Percentiles rank a stretch among this genome's conserved stretches.
These are phyloP conservation scores for Lithodes maja DNA, from an alignment of 2,888 invertebrate genomes.

Conservation along the genomic window DNA sequence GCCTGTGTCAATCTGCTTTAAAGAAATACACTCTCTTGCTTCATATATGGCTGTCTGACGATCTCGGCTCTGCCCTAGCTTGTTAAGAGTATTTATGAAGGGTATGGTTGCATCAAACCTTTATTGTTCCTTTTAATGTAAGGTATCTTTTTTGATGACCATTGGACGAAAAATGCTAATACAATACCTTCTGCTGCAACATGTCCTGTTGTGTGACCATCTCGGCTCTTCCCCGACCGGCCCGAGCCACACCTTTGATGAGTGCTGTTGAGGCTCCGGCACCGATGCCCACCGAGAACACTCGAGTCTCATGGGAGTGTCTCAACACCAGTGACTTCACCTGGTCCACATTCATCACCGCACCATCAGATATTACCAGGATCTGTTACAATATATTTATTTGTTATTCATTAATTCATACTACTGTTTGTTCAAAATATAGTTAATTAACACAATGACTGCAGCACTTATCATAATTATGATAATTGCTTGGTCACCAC, in stretches of 20 bases:
- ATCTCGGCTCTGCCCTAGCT: not conserved
- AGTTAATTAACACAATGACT: too few relatives aligned
- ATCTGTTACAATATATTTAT: slow-evolving; percentile 62
- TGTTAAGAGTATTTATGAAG: not conserved
- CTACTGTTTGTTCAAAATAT: too few relatives aligned
- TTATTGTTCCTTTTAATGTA: not conserved
- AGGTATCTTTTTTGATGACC: not conserved
- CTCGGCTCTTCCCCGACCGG: slow-evolving; percentile 74
- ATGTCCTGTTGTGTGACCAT: slow-evolving; percentile 73
- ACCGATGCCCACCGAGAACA: slow-evolving; percentile 74
- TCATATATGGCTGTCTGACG: not conserved
- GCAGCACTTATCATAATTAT: too few relatives aligned
- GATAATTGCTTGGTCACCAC: too few relatives aligned
- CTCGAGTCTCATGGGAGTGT: slow-evolving; percentile 71
- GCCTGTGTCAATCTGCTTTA: too few relatives aligned
- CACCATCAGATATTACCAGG: slow-evolving; percentile 75
- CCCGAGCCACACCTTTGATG: slow-evolving; percentile 74
- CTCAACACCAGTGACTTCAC: slow-evolving; percentile 72
- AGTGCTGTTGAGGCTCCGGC: slow-evolving; percentile 73
- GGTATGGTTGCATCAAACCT: not conserved
- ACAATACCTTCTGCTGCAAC: slow-evolving; percentile 72
- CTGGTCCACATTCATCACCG: slow-evolving; percentile 72
- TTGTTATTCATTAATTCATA: too few relatives aligned
- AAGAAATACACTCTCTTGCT: too few relatives aligned
- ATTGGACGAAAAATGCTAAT: not conserved